These are phyloP conservation scores for Euglossa dilemma DNA, from an alignment of 1,140 invertebrate genomes.

Conservation along the genomic window DNA sequence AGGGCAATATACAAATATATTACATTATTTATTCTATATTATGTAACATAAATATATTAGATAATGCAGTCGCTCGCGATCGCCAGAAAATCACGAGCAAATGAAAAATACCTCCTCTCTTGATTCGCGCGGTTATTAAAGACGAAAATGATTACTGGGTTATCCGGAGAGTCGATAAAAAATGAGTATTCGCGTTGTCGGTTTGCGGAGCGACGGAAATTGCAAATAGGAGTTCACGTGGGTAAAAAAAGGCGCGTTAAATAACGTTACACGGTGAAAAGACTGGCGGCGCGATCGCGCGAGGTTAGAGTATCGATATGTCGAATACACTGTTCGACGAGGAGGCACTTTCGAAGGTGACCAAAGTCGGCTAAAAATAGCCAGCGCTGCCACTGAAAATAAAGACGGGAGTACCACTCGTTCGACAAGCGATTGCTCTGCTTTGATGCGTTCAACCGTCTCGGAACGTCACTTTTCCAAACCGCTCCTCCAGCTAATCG, in stretches of 20 bases:
- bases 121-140: neutral
- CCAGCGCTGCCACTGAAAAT: conserved; percentile 53
- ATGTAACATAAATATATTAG: too few relatives aligned
- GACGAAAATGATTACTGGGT: neutral
- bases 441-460: conserved; percentile 23
- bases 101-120: neutral
- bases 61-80: too few relatives aligned
- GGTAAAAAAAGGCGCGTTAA: neutral
- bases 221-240: too few relatives aligned
- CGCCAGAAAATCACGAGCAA: neutral
- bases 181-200: neutral
- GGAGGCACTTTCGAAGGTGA: conserved; percentile 53
- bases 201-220: too few relatives aligned
- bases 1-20: too few relatives aligned
- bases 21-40: too few relatives aligned
- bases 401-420: conserved; percentile 54
- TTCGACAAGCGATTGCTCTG: conserved; percentile 58
- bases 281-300: neutral
- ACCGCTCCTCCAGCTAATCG: neutral
- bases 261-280: neutral
- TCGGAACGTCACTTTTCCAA: neutral
- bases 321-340: conserved; percentile 25
- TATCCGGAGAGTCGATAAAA: neutral
- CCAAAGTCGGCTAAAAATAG: conserved; percentile 62
- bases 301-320: conserved; percentile 36